Conservation (phyloP, 2,113 vertebrate genomes). For the Paracanthobrama guichenoti region DNA sequence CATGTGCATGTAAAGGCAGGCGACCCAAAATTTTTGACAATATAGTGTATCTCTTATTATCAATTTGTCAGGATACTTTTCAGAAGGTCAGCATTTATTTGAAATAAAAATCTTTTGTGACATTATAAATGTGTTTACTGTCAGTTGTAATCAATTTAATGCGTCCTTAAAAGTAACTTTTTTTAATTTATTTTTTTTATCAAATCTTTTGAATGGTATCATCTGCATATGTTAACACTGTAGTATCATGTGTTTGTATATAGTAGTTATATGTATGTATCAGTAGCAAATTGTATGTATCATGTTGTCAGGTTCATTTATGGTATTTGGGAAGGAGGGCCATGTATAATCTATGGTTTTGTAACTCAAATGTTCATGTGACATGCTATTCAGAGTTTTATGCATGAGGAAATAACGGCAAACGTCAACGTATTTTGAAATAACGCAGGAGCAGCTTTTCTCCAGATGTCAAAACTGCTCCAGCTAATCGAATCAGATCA, state of each 20-base stretch:
- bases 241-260: neutral
- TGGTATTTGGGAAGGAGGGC: neutral
- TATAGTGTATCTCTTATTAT: too few species aligned
- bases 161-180: neutral
- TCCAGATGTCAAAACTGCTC: neutral
- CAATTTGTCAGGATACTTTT: too few species aligned
- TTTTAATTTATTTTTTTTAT: neutral
- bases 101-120: neutral
- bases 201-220: neutral
- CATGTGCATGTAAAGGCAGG: too few species aligned
- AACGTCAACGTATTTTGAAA: neutral
- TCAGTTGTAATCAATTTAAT: neutral
- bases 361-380: neutral
- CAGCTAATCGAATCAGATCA: neutral
- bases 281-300: neutral
- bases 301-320: neutral
- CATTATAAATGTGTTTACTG: neutral
- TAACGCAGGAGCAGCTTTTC: slow-evolving; percentile 25
- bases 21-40: too few species aligned
- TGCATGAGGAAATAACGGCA: neutral
- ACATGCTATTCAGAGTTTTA: neutral
- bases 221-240: too few species aligned
- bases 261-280: neutral
- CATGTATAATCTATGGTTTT: neutral
- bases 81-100: too few species aligned